Evolutionary conservation across 2,888 invertebrate genomes (phyloP).

Genomic region (Dicyrtoma fusca): DNA sequence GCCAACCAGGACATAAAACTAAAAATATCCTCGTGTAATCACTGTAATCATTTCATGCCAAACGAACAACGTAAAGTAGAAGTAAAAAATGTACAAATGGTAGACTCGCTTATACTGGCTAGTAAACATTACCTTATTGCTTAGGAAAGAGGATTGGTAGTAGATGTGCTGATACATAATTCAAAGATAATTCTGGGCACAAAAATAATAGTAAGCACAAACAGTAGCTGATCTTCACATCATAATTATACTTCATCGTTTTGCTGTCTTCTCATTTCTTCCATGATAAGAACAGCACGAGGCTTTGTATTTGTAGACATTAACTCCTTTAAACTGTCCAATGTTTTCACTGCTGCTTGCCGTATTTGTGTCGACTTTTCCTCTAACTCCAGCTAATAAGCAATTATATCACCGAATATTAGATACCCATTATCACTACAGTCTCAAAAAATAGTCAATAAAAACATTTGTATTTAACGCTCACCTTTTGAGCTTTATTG

Average conservation of each 20-base stretch:
- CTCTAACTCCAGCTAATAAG: not conserved
- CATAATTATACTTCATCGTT: not conserved
- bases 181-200: no score
- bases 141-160: no score
- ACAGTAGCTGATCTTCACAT: not conserved
- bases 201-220: no score
- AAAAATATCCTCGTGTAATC: no score
- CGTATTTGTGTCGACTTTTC: slow-evolving; percentile 18
- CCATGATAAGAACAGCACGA: slow-evolving; percentile 29
- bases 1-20: no score
- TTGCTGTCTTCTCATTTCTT: slow-evolving; percentile 20
- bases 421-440: not conserved
- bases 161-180: no score
- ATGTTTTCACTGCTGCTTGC: slow-evolving; percentile 10
- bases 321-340: slow-evolving; percentile 24
- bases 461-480: not conserved
- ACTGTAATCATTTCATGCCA: no score
- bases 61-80: no score
- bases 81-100: no score
- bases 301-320: slow-evolving; percentile 27
- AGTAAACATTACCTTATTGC: no score
- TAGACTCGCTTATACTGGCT: no score
- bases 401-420: not conserved
- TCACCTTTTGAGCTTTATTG: not conserved
- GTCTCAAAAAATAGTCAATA: slow-evolving; percentile 3